Evolutionary conservation across 2,113 vertebrate genomes (phyloP).

Genomic region (Rhadina sibilatrix): DNA sequence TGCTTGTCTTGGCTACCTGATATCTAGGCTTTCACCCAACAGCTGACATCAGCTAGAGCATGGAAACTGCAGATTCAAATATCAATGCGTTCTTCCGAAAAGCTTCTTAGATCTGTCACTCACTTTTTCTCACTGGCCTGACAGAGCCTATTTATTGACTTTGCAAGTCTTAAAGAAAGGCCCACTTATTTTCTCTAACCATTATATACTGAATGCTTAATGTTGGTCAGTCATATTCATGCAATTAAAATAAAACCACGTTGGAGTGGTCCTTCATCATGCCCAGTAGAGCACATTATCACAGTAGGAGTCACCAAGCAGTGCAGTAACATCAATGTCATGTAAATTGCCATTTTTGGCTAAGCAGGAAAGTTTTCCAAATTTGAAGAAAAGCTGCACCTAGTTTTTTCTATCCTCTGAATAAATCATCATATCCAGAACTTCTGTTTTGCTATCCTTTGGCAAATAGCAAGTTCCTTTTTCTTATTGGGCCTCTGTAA

Average conservation of each 20-base stretch:
- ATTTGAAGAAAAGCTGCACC: background rate
- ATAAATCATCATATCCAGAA: background rate
- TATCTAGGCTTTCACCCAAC: constrained; percentile 34
- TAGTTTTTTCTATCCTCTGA: background rate
- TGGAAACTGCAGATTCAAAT: constrained; percentile 56
- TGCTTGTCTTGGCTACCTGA: constrained; percentile 68
- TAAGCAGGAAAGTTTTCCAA: background rate
- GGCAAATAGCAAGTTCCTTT: background rate
- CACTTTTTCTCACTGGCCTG: constrained; percentile 14
- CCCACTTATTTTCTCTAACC: constrained; percentile 12
- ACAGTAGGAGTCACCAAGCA: background rate
- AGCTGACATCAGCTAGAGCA: constrained; percentile 41
- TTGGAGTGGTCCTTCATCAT: background rate
- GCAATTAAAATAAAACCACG: background rate
- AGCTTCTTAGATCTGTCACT: constrained; percentile 44
- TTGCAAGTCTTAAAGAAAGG: constrained; percentile 14
- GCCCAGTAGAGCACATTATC: background rate
- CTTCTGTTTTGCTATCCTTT: background rate
- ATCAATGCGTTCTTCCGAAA: constrained; percentile 15
- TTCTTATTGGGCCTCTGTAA: background rate
- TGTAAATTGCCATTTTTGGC: background rate
- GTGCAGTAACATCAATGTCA: background rate
- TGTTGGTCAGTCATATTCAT: background rate
- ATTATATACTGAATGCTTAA: constrained; percentile 10
- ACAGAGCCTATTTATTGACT: constrained; percentile 31